Evolutionary conservation across 2,888 invertebrate species (phyloP), one percentile per base, ranked within the genome.

Genomic region (Eubasilissa splendida): DNA sequence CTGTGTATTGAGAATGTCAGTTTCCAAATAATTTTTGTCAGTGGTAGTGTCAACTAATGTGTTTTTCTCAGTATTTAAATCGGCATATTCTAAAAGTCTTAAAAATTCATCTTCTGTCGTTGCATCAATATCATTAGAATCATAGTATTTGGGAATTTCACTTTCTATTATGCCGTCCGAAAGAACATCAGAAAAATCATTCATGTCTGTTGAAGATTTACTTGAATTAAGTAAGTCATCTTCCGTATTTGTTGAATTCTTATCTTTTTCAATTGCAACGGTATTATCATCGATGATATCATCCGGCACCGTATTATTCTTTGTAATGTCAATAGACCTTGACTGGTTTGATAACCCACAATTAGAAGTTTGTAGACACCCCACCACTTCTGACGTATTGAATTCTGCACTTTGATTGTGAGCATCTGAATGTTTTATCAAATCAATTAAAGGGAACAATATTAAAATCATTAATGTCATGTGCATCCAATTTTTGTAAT

Each of bases 291-390:
- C 42, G 71, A 56, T 73, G 71, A 73, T 73, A 58, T 73, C 71
- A 73, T 54, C 10, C 12, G 12, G 58, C 33, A 59, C 56, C 56
- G 77, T 58, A 56, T 58, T 56, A 33, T 77, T 53, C 42, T 71
- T 70, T 70, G 60, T 22, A 79, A 7, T 59, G 75, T 75, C 75
- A 75, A 60, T 31, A 73, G 84, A 79, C 80, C 82, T 83, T 58
- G 85, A 85, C 77, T 59, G 12, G 12, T 81, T 54, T 22, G 80
- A 80, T 80, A 80, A 80, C 80, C 76, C 63, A 60, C 80, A 80
- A 70, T 59, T 68, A 10, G 60, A 68, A 60, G 58, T 77, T 22
- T 33, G n/a, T 53, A 65, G 58, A 76, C 76, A 76, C 22, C 65
- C 76, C 9, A 52, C 22, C 33, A 9, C 31, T n/a, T 65, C 56